phyloP scores from a whole-genome alignment of 2,888 invertebrate species.

The Pimpla rufipes region DNA sequence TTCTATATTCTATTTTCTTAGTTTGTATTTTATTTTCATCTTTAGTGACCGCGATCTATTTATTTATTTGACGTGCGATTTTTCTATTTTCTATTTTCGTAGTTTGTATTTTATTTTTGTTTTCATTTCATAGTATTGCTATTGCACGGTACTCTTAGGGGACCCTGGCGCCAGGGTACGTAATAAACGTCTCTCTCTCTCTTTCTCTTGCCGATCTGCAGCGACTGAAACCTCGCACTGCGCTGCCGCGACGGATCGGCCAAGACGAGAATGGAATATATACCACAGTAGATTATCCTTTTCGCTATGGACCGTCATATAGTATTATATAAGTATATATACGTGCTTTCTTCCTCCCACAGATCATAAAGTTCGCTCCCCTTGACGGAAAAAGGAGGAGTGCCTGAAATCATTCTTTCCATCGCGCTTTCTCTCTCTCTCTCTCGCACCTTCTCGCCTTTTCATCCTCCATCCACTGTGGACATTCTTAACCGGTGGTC shows the following conservation, averaged over 20 bases:
- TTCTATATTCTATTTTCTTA: too few species aligned
- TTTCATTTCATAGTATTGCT: too few species aligned
- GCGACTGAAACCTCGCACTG: constrained; percentile 65
- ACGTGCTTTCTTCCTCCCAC: constrained; percentile 16
- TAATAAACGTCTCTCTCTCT: background rate
- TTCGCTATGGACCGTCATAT: background rate
- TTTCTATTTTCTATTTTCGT: too few species aligned
- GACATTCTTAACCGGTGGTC: constrained; percentile 61
- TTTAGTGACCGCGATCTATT: too few species aligned
- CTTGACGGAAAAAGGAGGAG: constrained; percentile 59
- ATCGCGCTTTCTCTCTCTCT: constrained; percentile 9
- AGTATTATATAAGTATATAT: constrained; percentile 16
- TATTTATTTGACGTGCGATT: too few species aligned
- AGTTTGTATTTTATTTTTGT: too few species aligned
- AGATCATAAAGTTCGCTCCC: constrained; percentile 63
- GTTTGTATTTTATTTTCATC: too few species aligned
- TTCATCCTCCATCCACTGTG: constrained; percentile 46
- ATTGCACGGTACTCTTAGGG: too few species aligned
- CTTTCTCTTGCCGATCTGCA: constrained; percentile 31
- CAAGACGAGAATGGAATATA: constrained; percentile 79
- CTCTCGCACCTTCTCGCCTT: background rate
- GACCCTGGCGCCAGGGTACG: too few species aligned
- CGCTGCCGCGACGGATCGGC: constrained; percentile 59
- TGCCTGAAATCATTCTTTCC: constrained; percentile 48
- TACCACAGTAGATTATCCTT: constrained; percentile 68